Conservation (phyloP, 2,888 invertebrate genomes). For the Pristionchus fissidentatus region DNA sequence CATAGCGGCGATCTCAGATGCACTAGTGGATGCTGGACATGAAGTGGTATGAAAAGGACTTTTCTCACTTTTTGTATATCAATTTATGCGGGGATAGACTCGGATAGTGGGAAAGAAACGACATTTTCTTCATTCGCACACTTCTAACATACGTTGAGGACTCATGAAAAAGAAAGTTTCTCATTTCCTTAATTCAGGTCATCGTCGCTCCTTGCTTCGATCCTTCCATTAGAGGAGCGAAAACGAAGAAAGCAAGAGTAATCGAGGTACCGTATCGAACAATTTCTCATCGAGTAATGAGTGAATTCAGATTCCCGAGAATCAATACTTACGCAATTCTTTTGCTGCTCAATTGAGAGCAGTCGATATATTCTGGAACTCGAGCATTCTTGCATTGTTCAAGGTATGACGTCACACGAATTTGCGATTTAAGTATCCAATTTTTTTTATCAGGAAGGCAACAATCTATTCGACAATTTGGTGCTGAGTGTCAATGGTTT, state of each 20-base stretch:
- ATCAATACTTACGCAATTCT: not conserved
- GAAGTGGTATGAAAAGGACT: not conserved
- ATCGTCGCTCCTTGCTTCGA: not conserved
- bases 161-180: too few relatives aligned
- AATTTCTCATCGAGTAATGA: not conserved
- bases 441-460: not conserved
- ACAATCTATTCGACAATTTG: constrained; percentile 11
- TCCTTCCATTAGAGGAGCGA: not conserved
- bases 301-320: not conserved
- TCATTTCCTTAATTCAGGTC: not conserved
- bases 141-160: too few relatives aligned
- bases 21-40: not conserved
- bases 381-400: not conserved
- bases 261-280: constrained; percentile 2
- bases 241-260: constrained; percentile 30
- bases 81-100: too few relatives aligned
- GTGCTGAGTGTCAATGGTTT: not conserved
- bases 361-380: too few relatives aligned
- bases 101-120: too few relatives aligned
- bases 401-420: not conserved
- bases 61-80: not conserved
- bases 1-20: not conserved
- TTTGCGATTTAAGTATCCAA: not conserved
- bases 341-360: not conserved
- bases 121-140: too few relatives aligned